Conservation (phyloP, 2,113 vertebrate species). For the Chaetorhynchus papuensis region DNA sequence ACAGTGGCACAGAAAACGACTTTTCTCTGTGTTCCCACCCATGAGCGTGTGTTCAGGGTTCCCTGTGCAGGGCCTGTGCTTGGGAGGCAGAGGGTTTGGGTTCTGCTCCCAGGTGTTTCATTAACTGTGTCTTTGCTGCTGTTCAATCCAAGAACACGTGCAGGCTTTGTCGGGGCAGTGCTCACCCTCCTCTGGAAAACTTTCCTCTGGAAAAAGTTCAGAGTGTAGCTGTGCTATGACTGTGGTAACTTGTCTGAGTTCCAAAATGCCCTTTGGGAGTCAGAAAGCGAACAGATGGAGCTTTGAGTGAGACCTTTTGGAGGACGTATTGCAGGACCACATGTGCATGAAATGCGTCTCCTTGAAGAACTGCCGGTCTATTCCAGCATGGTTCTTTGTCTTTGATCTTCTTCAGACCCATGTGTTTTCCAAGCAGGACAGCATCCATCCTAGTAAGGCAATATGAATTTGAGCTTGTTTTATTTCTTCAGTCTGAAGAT, state of each 20-base stretch:
- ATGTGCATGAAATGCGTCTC: background rate
- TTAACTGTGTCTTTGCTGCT: background rate
- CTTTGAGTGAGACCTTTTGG: background rate
- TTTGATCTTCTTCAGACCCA: conserved; percentile 15
- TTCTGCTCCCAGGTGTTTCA: background rate
- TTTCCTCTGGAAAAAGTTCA: background rate
- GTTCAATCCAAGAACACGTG: background rate
- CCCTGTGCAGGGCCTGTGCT: background rate
- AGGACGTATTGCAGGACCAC: background rate
- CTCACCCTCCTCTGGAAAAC: background rate
- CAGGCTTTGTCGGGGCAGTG: background rate
- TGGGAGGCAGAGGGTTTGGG: background rate
- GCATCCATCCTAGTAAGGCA: background rate
- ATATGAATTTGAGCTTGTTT: background rate
- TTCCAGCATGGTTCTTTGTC: background rate
- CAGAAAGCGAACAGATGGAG: background rate
- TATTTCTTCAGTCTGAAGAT: background rate
- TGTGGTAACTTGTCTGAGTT: background rate
- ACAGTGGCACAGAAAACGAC: background rate
- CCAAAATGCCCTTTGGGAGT: background rate
- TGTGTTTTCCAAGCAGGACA: background rate
- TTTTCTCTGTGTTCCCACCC: background rate
- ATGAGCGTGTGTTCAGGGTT: background rate
- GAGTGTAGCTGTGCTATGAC: background rate
- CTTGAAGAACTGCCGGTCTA: background rate